These are phyloP conservation scores for Latrodectus elegans DNA, from an alignment of 2,888 invertebrate genomes.

Conservation along the genomic window DNA sequence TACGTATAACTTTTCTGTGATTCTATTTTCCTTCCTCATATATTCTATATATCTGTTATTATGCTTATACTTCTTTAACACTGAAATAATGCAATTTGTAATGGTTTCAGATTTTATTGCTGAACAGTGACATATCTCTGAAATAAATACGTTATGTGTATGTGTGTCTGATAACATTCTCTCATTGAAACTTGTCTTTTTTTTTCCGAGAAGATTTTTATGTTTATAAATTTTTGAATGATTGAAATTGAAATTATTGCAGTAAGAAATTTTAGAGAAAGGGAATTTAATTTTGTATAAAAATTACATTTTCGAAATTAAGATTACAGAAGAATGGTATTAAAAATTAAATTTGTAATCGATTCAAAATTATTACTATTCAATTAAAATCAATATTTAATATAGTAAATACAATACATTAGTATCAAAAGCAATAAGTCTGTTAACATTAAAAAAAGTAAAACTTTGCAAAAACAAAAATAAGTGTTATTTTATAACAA, in stretches of 20 bases:
- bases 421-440: too few relatives aligned
- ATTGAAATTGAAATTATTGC: too few relatives aligned
- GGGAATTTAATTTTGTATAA: background rate
- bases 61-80: conserved; percentile 37
- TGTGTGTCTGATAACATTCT: too few relatives aligned
- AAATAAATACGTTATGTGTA: conserved; percentile 38
- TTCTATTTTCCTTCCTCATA: conserved; percentile 21
- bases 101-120: conserved; percentile 51
- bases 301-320: background rate
- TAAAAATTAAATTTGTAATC: too few relatives aligned
- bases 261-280: background rate
- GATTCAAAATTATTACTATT: too few relatives aligned
- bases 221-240: background rate
- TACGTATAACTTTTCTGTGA: conserved; percentile 18
- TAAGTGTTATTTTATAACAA: too few relatives aligned
- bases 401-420: too few relatives aligned
- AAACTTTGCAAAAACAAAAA: too few relatives aligned
- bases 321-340: background rate
- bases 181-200: background rate
- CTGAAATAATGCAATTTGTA: conserved; percentile 30
- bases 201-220: background rate
- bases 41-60: conserved; percentile 19
- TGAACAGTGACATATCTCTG: conserved; percentile 45
- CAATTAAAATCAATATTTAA: too few relatives aligned
- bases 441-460: too few relatives aligned